phyloP scores from a whole-genome alignment of 2,888 invertebrate species.

The Oligia latruncula region DNA sequence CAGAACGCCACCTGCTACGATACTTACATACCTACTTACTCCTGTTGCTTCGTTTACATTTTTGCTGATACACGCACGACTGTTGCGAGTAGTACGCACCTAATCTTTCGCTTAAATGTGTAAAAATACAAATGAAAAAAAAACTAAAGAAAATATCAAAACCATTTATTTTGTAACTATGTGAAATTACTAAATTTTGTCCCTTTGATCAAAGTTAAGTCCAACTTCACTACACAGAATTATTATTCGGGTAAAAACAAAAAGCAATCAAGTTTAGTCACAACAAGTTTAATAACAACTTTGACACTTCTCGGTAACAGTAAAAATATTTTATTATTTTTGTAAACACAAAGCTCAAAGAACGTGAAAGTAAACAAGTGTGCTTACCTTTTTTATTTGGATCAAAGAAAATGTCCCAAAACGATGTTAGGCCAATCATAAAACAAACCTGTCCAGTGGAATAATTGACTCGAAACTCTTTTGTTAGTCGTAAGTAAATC shows the following conservation, averaged over 20 bases:
- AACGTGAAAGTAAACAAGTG: constrained; percentile 30
- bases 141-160: no score
- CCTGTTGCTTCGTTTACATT: no score
- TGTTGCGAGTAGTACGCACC: no score
- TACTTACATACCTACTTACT: no score
- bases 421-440: constrained; percentile 12
- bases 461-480: constrained; percentile 8
- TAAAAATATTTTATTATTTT: constrained; percentile 12
- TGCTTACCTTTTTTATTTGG: neutral
- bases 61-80: no score
- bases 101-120: no score
- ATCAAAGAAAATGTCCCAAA: constrained; percentile 25
- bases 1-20: no score
- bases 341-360: constrained; percentile 20
- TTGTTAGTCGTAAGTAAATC: neutral
- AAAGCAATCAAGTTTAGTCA: constrained; percentile 23
- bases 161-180: no score
- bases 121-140: no score
- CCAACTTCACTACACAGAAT: neutral
- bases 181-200: neutral
- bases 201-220: neutral
- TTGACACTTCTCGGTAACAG: constrained; percentile 6
- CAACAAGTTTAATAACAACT: constrained; percentile 8
- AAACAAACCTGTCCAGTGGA: neutral
- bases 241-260: constrained; percentile 26